Evolutionary conservation across 2,113 vertebrate species (phyloP).

Genomic region (Dermatemys mawii): DNA sequence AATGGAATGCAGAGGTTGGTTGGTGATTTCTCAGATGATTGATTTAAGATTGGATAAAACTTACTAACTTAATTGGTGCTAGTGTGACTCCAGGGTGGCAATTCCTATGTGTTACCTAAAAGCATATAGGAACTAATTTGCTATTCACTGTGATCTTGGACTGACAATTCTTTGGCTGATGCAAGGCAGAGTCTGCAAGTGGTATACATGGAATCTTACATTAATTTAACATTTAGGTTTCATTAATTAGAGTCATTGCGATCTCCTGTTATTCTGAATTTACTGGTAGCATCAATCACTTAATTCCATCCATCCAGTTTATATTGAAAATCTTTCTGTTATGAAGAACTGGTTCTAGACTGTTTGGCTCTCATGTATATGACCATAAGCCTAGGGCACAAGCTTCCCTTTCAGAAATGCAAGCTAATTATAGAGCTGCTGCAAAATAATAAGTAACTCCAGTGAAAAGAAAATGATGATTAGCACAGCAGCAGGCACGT

Average conservation of each 20-base stretch:
- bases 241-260: not conserved
- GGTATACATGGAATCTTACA: not conserved
- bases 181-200: not conserved
- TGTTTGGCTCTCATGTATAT: not conserved
- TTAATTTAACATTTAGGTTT: not conserved
- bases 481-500: too few species aligned
- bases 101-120: not conserved
- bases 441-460: slow-evolving; percentile 29
- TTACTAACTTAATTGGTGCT: not conserved
- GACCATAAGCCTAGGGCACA: not conserved
- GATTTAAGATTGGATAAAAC: not conserved
- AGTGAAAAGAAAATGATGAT: not conserved
- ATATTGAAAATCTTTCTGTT: not conserved
- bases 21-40: not conserved
- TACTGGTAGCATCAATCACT: not conserved
- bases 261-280: not conserved
- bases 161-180: not conserved
- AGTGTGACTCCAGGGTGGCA: not conserved
- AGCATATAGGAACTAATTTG: not conserved
- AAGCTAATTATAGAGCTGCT: not conserved
- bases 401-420: slow-evolving; percentile 12
- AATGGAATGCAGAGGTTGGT: not conserved
- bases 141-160: not conserved
- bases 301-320: slow-evolving; percentile 25
- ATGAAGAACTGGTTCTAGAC: slow-evolving; percentile 1